Evolutionary conservation across 2,113 vertebrate genomes (phyloP).

Genomic region (Spea bombifrons): DNA sequence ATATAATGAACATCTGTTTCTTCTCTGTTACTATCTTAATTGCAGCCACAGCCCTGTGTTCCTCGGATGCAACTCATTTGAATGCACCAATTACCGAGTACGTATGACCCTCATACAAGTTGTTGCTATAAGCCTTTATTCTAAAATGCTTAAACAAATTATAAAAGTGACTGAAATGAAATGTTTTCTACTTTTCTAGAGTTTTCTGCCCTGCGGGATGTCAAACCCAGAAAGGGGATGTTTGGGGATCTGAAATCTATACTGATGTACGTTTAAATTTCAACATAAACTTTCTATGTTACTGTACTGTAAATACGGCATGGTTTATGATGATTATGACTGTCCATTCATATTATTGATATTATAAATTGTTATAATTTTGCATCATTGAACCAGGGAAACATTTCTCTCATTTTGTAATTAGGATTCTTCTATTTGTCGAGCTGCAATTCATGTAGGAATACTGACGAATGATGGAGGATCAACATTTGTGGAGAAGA

Average conservation of each 20-base stretch:
- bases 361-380: too few species aligned
- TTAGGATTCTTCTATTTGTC: conserved; percentile 10
- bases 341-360: too few species aligned
- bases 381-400: too few species aligned
- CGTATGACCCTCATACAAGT: not conserved
- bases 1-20: too few species aligned
- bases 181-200: conserved; percentile 14
- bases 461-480: not conserved
- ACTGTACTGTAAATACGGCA: too few species aligned
- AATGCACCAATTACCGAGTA: not conserved
- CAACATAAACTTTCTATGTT: too few species aligned
- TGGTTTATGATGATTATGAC: not conserved
- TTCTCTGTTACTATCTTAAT: not conserved
- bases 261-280: too few species aligned
- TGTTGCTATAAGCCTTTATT: not conserved
- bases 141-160: too few species aligned
- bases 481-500: not conserved
- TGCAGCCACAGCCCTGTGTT: not conserved
- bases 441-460: conserved; percentile 23
- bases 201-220: conserved; percentile 2
- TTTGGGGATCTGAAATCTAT: conserved; percentile 2
- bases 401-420: not conserved
- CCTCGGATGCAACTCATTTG: not conserved
- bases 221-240: not conserved
- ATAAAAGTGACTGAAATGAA: too few species aligned